phyloP scores from a whole-genome alignment of 2,113 vertebrate species.

The Ctenomys sociabilis region DNA sequence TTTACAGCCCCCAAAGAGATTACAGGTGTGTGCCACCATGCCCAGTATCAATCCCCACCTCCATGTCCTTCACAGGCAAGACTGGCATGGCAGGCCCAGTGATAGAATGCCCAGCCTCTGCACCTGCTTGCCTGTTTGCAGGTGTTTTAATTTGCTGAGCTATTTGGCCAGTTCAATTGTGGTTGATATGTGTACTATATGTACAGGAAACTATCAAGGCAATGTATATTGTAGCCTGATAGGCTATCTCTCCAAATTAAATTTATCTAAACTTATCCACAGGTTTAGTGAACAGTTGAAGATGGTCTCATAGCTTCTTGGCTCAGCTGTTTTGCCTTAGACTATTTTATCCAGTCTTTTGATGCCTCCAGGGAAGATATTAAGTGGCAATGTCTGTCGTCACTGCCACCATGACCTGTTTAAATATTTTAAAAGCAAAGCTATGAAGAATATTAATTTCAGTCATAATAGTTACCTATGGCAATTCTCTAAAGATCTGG shows the following conservation, averaged over 20 bases:
- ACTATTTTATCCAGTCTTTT: conserved; percentile 59
- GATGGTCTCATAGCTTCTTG: not conserved
- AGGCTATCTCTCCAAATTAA: not conserved
- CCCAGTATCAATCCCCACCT: no score
- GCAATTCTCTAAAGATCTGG: conserved; percentile 17
- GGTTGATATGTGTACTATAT: not conserved
- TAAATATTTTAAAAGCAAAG: conserved; percentile 67
- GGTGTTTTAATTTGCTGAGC: no score
- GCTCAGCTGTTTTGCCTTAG: conserved; percentile 53
- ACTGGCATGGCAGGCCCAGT: no score
- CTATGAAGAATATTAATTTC: conserved; percentile 1
- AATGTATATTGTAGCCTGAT: no score
- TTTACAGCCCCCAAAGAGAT: no score
- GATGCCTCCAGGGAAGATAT: conserved; percentile 63
- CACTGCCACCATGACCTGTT: conserved; percentile 42
- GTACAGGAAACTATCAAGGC: not conserved
- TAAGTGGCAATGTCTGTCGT: conserved; percentile 54
- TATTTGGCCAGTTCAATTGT: not conserved
- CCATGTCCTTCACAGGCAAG: no score
- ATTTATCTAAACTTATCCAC: conserved; percentile 21
- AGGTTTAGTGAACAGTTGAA: not conserved
- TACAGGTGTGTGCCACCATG: no score
- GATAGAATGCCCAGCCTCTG: no score
- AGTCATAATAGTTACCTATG: conserved; percentile 30
- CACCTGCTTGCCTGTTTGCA: no score